phyloP scores from a whole-genome alignment of 2,888 invertebrate species.

The Erebia aethiops region DNA sequence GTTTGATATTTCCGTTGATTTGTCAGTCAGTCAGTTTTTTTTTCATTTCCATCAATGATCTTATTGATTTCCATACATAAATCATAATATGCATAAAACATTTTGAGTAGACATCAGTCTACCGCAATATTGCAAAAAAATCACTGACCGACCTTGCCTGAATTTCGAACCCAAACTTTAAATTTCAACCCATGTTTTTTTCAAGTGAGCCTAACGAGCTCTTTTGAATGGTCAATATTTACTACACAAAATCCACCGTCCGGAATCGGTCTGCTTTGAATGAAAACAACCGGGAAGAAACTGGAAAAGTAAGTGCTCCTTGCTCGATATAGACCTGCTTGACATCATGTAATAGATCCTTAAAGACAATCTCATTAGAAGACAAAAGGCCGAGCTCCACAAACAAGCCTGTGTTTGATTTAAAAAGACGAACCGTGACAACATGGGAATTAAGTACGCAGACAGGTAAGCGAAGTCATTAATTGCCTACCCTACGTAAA shows the following conservation, averaged over 20 bases:
- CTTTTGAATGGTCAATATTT: not conserved
- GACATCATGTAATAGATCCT: slow-evolving; percentile 14
- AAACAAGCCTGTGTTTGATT: slow-evolving; percentile 49
- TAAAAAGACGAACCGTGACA: slow-evolving; percentile 42
- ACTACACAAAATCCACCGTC: not conserved
- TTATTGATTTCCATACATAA: too few relatives aligned
- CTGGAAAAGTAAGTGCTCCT: not conserved
- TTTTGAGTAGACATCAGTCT: too few relatives aligned
- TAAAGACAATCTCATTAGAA: slow-evolving; percentile 26
- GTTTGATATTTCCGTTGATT: too few relatives aligned
- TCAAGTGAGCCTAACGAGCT: not conserved
- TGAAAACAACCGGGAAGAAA: not conserved
- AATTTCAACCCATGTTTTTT: not conserved
- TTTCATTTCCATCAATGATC: too few relatives aligned
- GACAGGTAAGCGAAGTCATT: not conserved
- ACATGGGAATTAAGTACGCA: slow-evolving; percentile 20
- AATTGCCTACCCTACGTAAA: not conserved
- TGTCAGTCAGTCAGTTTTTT: too few relatives aligned
- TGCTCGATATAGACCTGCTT: slow-evolving; percentile 1
- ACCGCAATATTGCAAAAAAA: too few relatives aligned
- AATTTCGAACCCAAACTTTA: not conserved
- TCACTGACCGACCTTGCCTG: not conserved
- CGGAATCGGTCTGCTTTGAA: not conserved
- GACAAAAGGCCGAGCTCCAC: slow-evolving; percentile 39
- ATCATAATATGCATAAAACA: too few relatives aligned